Evolutionary conservation across 2,888 invertebrate genomes (phyloP), one percentile per base, ranked within the genome.

Genomic region (Drosophila conformis): DNA sequence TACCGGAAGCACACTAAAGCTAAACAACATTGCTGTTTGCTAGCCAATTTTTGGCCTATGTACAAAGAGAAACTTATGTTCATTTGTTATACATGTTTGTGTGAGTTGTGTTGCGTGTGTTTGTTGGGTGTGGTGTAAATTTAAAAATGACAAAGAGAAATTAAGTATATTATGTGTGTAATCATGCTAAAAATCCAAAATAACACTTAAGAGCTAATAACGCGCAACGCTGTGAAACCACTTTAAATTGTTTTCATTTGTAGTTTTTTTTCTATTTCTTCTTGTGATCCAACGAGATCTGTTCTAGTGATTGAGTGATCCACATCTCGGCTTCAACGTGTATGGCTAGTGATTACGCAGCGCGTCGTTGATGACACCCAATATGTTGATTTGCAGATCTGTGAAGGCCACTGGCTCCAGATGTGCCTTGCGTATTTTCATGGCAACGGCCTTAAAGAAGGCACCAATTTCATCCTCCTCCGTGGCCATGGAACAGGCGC

Each of bases 401-500:
- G 92, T 92, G 63, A 92, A 91, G 48, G 88, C 91, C 58, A 92
- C 85, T 25, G 92, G 85, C 36, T 92, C 90, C 78, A 92, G 74
- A 40, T 92, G 91, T 15, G 92, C 91, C 63, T 78, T 91, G 35
- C 92, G 90, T 74, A 92, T 92, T 76, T 92, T 92, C 87, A 92
- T 92, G 56, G 92, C 91, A 27, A 92, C 87, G 13, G 92, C 91
- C 70, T 87, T 91, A 35, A 92, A 92, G 66, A 92, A 92, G 60
- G 91, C 91, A 11, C 92, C 92, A 3, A 92, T 90, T 75, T 92
- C 92, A 80, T 92, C 92, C 60, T 91, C 91, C 15, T 91, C 92
- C 10, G 66, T 60, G 38, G 54, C 33, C 59, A 72, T 51, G 1
- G 74, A 29, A 54, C 80, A 51, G 46, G 51, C 21, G 48, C 65